These are phyloP conservation scores for Psittacula cyanocephala DNA, from an alignment of 2,113 vertebrate species.

Conservation along the genomic window DNA sequence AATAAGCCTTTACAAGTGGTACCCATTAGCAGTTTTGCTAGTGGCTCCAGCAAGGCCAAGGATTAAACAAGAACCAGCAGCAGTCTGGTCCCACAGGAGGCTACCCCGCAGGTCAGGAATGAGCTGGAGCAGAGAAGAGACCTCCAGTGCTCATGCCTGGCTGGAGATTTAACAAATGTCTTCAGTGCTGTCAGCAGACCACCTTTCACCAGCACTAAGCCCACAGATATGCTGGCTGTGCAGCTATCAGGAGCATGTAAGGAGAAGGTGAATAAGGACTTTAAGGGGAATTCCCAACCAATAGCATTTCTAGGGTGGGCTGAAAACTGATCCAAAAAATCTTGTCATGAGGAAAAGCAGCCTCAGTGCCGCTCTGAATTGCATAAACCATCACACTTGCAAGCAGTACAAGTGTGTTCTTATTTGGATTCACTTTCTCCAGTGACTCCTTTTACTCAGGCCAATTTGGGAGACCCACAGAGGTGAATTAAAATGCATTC, in stretches of 20 bases:
- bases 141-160: neutral
- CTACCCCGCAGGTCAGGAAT: neutral
- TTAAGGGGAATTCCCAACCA: neutral
- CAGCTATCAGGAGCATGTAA: neutral
- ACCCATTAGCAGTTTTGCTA: neutral
- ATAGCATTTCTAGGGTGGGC: neutral
- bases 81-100: neutral
- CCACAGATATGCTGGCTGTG: too few relatives aligned
- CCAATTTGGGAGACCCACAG: neutral
- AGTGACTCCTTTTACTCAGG: neutral
- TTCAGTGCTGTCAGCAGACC: neutral
- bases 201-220: neutral
- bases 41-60: neutral
- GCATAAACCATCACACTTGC: neutral
- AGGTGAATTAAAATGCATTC: neutral
- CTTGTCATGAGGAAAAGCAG: neutral
- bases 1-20: neutral
- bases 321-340: neutral
- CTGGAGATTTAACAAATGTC: rapidly evolving
- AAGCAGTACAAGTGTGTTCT: neutral
- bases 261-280: neutral
- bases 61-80: neutral
- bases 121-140: neutral
- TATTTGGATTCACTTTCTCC: neutral
- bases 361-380: neutral